Conservation (phyloP, 1,140 invertebrate genomes). For the Muscidifurax raptorellus region DNA sequence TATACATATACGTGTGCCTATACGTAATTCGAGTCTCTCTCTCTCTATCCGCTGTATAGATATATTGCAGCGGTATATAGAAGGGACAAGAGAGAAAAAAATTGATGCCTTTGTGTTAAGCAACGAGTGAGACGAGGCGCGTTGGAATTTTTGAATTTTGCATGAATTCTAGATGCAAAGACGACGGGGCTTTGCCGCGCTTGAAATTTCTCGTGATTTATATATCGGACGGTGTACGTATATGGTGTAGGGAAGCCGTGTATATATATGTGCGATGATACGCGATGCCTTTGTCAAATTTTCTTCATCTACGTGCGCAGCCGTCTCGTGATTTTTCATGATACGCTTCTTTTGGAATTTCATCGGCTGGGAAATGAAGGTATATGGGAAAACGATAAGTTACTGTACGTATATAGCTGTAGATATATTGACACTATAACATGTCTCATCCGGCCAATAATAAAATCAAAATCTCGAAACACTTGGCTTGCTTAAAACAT, state of each 20-base stretch:
- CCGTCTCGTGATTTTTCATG: too few relatives aligned
- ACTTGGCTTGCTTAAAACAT: too few relatives aligned
- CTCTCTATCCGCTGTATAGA: not conserved
- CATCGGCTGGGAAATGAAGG: too few relatives aligned
- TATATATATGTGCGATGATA: too few relatives aligned
- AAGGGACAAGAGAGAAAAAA: slow-evolving; percentile 15
- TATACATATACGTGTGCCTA: not conserved
- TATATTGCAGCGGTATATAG: not conserved
- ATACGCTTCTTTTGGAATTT: too few relatives aligned
- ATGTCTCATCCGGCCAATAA: too few relatives aligned
- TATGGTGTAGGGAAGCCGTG: too few relatives aligned
- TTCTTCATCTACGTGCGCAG: not conserved
- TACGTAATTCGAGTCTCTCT: not conserved
- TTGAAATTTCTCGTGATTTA: slow-evolving; percentile 14
- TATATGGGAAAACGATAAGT: not conserved
- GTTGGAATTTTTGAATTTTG: slow-evolving; percentile 26
- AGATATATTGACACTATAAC: too few relatives aligned
- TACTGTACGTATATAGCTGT: too few relatives aligned
- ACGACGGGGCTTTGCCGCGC: not conserved
- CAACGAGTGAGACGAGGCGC: not conserved
- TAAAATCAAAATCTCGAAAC: too few relatives aligned
- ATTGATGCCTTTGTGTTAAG: not conserved
- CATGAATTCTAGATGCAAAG: not conserved
- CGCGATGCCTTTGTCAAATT: not conserved
- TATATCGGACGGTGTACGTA: not conserved